phyloP scores from a whole-genome alignment of 2,888 invertebrate genomes.

The Caenorhabditis sp. region DNA sequence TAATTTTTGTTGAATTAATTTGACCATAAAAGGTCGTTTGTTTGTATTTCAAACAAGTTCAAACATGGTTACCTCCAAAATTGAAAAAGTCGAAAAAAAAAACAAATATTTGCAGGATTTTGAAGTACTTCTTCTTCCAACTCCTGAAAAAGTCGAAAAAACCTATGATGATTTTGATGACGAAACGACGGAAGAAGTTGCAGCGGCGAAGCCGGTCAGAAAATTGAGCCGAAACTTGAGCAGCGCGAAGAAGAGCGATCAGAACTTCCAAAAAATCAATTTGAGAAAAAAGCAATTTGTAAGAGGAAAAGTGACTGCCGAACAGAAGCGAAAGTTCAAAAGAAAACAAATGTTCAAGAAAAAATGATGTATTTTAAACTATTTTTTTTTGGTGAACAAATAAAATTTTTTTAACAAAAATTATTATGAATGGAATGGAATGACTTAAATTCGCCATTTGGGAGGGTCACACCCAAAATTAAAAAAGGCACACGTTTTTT shows the following conservation, averaged over 20 bases:
- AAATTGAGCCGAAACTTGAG: constrained; percentile 3
- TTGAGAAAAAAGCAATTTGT: constrained; percentile 52
- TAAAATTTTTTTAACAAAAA: constrained; percentile 5
- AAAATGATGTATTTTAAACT: constrained; percentile 9
- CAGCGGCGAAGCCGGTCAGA: constrained; percentile 28
- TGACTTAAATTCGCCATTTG: not conserved
- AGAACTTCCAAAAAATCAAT: constrained; percentile 56
- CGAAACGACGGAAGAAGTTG: constrained; percentile 29
- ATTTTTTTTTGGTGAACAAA: not conserved
- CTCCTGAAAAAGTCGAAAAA: constrained; percentile 9
- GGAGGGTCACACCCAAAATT: not conserved
- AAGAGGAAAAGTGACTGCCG: constrained; percentile 52
- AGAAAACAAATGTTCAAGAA: constrained; percentile 50
- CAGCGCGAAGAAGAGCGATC: constrained; percentile 17
- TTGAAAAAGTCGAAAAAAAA: not conserved
- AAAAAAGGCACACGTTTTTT: constrained; percentile 6
- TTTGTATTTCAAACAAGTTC: not conserved
- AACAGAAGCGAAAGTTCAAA: constrained; percentile 49
- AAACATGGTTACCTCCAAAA: not conserved
- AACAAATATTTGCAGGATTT: not conserved
- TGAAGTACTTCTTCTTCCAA: not conserved
- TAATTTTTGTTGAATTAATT: not conserved
- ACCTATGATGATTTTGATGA: constrained; percentile 39
- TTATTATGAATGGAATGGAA: constrained; percentile 16
- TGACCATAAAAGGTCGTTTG: constrained; percentile 1